Conservation (phyloP, 2,113 vertebrate genomes). For the Prietella phreatophila region DNA sequence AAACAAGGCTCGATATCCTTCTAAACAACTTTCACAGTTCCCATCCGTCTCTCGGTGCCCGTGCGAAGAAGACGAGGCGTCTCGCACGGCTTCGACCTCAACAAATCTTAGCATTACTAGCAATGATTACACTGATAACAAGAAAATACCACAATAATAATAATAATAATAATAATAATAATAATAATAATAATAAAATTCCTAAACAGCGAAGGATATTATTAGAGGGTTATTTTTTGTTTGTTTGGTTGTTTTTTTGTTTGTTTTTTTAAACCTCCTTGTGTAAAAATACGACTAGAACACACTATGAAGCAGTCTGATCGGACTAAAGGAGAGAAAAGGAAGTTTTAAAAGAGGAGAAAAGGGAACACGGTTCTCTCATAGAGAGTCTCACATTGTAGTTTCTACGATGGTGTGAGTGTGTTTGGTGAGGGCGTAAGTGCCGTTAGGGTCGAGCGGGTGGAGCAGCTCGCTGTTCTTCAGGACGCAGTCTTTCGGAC, state of each 20-base stretch:
- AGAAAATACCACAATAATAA: slow-evolving; percentile 42
- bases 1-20: slow-evolving; percentile 44
- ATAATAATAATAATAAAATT: slow-evolving; percentile 38
- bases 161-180: slow-evolving; percentile 34
- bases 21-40: slow-evolving; percentile 57
- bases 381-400: slow-evolving; percentile 93
- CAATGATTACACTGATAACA: slow-evolving; percentile 43
- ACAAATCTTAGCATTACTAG: slow-evolving; percentile 28
- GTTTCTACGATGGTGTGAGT: slow-evolving; percentile 96
- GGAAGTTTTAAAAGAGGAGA: not conserved
- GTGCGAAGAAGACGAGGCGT: slow-evolving; percentile 46
- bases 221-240: not conserved
- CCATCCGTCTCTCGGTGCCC: not conserved
- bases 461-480: slow-evolving; percentile 73
- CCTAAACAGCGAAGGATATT: slow-evolving; percentile 45
- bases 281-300: slow-evolving; percentile 71
- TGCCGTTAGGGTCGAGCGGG: slow-evolving; percentile 76
- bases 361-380: slow-evolving; percentile 59
- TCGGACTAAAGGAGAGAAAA: slow-evolving; percentile 62
- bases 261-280: not conserved
- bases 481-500: slow-evolving; percentile 72
- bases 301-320: slow-evolving; percentile 83
- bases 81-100: slow-evolving; percentile 3
- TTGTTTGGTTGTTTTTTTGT: not conserved
- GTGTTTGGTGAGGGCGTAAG: slow-evolving; percentile 83